Evolutionary conservation across 1,140 invertebrate species (phyloP).

Genomic region (Drosophila trapezifrons): DNA sequence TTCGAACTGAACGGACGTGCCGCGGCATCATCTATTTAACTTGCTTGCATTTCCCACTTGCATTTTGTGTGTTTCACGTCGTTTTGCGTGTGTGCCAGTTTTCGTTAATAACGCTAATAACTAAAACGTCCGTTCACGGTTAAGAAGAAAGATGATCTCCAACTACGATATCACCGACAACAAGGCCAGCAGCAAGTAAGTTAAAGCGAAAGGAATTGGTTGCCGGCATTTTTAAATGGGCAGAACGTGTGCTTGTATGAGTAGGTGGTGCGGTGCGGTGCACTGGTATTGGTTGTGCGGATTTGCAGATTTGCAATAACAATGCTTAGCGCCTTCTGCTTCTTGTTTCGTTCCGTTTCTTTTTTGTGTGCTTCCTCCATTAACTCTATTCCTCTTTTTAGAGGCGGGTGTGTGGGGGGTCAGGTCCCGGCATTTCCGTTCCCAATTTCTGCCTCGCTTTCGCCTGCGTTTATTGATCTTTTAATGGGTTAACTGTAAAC

Average conservation of each 20-base stretch:
- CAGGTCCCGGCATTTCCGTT: slow-evolving; percentile 48
- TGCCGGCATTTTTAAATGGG: slow-evolving; percentile 44
- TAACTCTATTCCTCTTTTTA: slow-evolving; percentile 15
- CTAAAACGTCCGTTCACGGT: slow-evolving; percentile 2
- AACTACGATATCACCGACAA: slow-evolving; percentile 74
- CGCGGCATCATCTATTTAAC: slow-evolving; percentile 11
- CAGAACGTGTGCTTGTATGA: slow-evolving; percentile 23
- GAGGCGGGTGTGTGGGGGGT: background rate
- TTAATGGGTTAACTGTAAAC: slow-evolving; percentile 16
- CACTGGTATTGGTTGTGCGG: slow-evolving; percentile 15
- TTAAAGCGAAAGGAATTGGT: slow-evolving; percentile 26
- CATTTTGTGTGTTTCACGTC: slow-evolving; percentile 35
- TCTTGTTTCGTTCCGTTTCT: slow-evolving; percentile 12
- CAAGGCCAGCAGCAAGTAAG: slow-evolving; percentile 80
- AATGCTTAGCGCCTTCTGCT: slow-evolving; percentile 16
- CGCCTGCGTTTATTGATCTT: slow-evolving; percentile 28
- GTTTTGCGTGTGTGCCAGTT: slow-evolving; percentile 34
- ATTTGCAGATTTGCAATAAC: slow-evolving; percentile 53
- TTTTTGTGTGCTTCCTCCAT: slow-evolving; percentile 8
- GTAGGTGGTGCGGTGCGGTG: background rate
- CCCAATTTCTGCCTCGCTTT: slow-evolving; percentile 15
- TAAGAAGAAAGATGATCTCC: slow-evolving; percentile 64
- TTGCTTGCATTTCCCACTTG: slow-evolving; percentile 24
- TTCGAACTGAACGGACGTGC: slow-evolving; percentile 23
- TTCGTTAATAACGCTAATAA: slow-evolving; percentile 2